Conservation (phyloP, 1,140 invertebrate species). For the Drosophila grimshawi region DNA sequence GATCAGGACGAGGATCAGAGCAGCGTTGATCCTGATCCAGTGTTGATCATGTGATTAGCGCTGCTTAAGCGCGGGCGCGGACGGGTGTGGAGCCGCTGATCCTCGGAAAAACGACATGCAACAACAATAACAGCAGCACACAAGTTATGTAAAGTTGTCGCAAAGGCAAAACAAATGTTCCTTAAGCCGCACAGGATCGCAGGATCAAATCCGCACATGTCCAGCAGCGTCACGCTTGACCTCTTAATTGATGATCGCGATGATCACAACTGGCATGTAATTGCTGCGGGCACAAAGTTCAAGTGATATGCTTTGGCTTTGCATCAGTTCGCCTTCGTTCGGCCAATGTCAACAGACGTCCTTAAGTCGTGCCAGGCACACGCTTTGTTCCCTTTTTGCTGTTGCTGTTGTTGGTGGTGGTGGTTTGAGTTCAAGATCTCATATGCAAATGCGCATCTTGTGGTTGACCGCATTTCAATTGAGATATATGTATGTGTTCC, state of each 20-base stretch:
- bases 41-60: slow-evolving; percentile 70
- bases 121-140: not conserved
- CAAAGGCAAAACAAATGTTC: slow-evolving; percentile 58
- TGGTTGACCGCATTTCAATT: slow-evolving; percentile 58
- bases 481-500: slow-evolving; percentile 1
- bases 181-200: slow-evolving; percentile 28
- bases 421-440: slow-evolving; percentile 32
- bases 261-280: slow-evolving; percentile 55
- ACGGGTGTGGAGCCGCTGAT: slow-evolving; percentile 44
- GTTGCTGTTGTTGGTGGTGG: not conserved
- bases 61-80: slow-evolving; percentile 54
- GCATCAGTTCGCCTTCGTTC: slow-evolving; percentile 35
- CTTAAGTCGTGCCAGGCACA: slow-evolving; percentile 37
- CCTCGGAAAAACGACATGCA: slow-evolving; percentile 7
- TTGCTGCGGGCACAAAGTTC: slow-evolving; percentile 36
- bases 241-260: slow-evolving; percentile 64
- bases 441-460: slow-evolving; percentile 72
- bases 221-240: slow-evolving; percentile 60
- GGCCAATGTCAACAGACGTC: slow-evolving; percentile 36
- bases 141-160: slow-evolving; percentile 74
- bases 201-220: slow-evolving; percentile 40
- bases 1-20: slow-evolving; percentile 59
- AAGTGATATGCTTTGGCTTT: slow-evolving; percentile 35
- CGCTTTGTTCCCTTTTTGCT: slow-evolving; percentile 8
- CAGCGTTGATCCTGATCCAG: slow-evolving; percentile 59